phyloP scores from a whole-genome alignment of 2,888 invertebrate genomes.

The Rugalucina vietnamica region DNA sequence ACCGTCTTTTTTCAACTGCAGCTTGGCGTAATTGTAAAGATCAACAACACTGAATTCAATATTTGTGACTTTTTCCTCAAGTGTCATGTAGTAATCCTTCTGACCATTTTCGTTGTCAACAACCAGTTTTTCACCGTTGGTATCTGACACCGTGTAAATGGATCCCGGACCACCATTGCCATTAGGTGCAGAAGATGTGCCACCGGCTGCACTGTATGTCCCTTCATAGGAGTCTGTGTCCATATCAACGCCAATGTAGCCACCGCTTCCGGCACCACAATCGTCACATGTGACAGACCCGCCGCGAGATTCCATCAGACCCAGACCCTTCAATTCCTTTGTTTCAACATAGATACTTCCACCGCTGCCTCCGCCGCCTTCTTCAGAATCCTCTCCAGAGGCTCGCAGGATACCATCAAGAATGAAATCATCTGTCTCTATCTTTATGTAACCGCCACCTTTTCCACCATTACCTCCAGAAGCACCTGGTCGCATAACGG shows the following conservation, averaged over 20 bases:
- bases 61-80: slow-evolving; percentile 61
- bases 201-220: slow-evolving; percentile 65
- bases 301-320: slow-evolving; percentile 67
- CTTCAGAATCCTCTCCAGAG: slow-evolving; percentile 58
- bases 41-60: slow-evolving; percentile 68
- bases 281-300: slow-evolving; percentile 53
- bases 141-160: slow-evolving; percentile 61
- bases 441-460: slow-evolving; percentile 70
- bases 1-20: slow-evolving; percentile 69
- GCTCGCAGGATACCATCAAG: slow-evolving; percentile 72
- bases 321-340: slow-evolving; percentile 68
- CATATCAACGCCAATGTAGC: slow-evolving; percentile 68
- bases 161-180: slow-evolving; percentile 75
- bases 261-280: slow-evolving; percentile 74
- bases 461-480: slow-evolving; percentile 65
- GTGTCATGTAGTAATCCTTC: slow-evolving; percentile 67
- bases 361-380: slow-evolving; percentile 73
- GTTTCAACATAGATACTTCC: slow-evolving; percentile 70
- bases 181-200: slow-evolving; percentile 60
- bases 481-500: slow-evolving; percentile 61
- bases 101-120: slow-evolving; percentile 73
- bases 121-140: slow-evolving; percentile 62
- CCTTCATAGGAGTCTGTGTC: slow-evolving; percentile 62
- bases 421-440: slow-evolving; percentile 61
- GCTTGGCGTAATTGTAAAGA: slow-evolving; percentile 71